These are phyloP conservation scores for Lytechinus pictus DNA, from an alignment of 35 echinoderm and acorn worm species.

Conservation along the genomic window DNA sequence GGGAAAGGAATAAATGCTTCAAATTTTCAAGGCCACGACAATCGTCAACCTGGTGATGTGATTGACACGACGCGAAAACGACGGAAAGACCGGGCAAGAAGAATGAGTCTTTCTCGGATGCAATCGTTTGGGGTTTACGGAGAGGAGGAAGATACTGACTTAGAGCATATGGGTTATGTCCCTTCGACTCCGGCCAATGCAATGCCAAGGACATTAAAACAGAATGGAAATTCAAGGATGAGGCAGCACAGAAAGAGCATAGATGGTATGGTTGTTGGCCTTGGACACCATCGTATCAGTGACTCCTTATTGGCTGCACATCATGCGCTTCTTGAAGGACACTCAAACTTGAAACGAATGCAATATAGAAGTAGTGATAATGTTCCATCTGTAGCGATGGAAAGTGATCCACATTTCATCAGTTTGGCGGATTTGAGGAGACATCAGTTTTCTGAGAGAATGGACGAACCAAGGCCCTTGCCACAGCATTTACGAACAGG, in stretches of 20 bases:
- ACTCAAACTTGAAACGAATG: neutral
- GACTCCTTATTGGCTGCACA: neutral
- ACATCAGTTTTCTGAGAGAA: neutral
- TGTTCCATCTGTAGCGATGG: neutral
- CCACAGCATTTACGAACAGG: conserved; percentile 16
- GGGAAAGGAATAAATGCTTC: conserved; percentile 36
- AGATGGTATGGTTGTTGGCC: neutral
- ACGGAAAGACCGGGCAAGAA: neutral
- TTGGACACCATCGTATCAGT: conserved; percentile 10
- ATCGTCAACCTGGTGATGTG: neutral
- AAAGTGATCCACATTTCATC: neutral
- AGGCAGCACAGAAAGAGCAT: conserved; percentile 32
- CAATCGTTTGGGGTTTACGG: conserved; percentile 40
- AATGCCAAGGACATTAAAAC: neutral
- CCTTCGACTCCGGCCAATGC: conserved; percentile 46
- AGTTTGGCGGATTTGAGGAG: conserved; percentile 24
- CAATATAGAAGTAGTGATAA: conserved; percentile 32
- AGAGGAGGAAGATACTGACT: conserved; percentile 28
- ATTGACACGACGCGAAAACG: neutral
- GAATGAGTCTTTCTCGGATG: conserved; percentile 21
- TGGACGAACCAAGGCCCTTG: neutral
- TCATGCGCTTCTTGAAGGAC: conserved; percentile 5
- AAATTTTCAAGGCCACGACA: neutral
- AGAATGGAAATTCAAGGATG: neutral
- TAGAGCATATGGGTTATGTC: conserved; percentile 18